Conservation (phyloP, 1,140 invertebrate species). For the Drosophila kikkawai region DNA sequence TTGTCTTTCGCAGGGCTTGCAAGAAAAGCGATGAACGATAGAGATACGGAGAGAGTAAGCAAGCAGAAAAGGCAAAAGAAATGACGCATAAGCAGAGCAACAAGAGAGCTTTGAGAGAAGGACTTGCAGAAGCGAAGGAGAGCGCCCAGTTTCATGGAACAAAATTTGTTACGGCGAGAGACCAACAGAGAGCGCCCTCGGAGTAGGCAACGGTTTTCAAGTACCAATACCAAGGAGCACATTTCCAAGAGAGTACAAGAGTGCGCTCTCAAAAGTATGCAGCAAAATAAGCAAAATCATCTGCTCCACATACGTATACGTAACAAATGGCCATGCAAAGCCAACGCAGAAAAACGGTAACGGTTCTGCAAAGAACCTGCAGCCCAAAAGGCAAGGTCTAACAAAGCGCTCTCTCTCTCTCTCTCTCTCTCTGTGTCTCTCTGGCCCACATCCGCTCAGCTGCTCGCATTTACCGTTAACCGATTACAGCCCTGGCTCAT, state of each 20-base stretch:
- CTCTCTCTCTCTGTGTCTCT: not conserved
- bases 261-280: slow-evolving; percentile 49
- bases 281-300: slow-evolving; percentile 45
- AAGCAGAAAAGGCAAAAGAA: slow-evolving; percentile 33
- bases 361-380: slow-evolving; percentile 76
- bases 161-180: slow-evolving; percentile 26
- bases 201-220: slow-evolving; percentile 13
- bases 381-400: slow-evolving; percentile 56
- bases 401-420: slow-evolving; percentile 7
- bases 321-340: slow-evolving; percentile 76
- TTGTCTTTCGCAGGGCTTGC: slow-evolving; percentile 48
- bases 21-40: slow-evolving; percentile 54
- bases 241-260: not conserved
- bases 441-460: slow-evolving; percentile 72
- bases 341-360: slow-evolving; percentile 65
- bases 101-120: slow-evolving; percentile 15
- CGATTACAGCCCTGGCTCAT: slow-evolving; percentile 49
- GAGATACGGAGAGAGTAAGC: slow-evolving; percentile 13
- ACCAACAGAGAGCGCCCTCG: not conserved
- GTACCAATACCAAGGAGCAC: not conserved
- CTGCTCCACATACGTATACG: slow-evolving; percentile 44
- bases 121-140: not conserved
- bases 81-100: slow-evolving; percentile 44
- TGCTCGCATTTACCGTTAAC: slow-evolving; percentile 44
- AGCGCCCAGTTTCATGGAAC: slow-evolving; percentile 50